Evolutionary conservation across 2,797 vertebrate genomes (phyloP).

Genomic region (Ambastaia sidthimunki): DNA sequence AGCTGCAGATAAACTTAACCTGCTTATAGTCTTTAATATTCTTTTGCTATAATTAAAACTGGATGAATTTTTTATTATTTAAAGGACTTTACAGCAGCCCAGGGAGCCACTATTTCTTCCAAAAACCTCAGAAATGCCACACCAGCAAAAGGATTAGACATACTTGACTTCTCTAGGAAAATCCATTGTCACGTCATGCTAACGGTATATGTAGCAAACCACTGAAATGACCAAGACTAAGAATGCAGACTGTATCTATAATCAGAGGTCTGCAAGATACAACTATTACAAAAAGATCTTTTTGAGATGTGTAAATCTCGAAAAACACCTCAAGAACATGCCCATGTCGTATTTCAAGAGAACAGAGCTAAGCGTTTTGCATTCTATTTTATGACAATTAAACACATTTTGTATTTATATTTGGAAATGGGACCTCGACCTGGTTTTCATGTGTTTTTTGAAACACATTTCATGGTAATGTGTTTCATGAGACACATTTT

Average conservation of each 20-base stretch:
- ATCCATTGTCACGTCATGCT: background rate
- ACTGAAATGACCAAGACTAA: slow-evolving; percentile 2
- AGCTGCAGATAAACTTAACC: slow-evolving; percentile 17
- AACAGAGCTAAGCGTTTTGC: too few species aligned
- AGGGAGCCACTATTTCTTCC: background rate
- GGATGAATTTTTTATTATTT: slow-evolving; percentile 44
- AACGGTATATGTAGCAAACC: slow-evolving; percentile 12
- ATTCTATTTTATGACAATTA: too few species aligned
- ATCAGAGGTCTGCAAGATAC: background rate
- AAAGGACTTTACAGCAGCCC: slow-evolving; percentile 13
- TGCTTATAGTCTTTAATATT: slow-evolving; percentile 10
- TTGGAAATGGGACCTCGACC: too few species aligned
- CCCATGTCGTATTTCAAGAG: too few species aligned
- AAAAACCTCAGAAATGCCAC: slow-evolving; percentile 6
- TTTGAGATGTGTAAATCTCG: background rate
- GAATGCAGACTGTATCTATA: background rate
- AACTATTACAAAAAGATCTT: background rate
- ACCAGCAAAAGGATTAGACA: slow-evolving; percentile 26
- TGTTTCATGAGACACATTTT: background rate
- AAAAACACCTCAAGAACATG: too few species aligned
- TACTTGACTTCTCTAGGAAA: background rate
- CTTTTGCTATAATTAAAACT: slow-evolving; percentile 1
- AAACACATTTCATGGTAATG: too few species aligned
- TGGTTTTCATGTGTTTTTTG: too few species aligned
- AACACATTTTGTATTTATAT: too few species aligned